Conservation (phyloP, 2,113 vertebrate species). For the Anser brachyrhynchus region DNA sequence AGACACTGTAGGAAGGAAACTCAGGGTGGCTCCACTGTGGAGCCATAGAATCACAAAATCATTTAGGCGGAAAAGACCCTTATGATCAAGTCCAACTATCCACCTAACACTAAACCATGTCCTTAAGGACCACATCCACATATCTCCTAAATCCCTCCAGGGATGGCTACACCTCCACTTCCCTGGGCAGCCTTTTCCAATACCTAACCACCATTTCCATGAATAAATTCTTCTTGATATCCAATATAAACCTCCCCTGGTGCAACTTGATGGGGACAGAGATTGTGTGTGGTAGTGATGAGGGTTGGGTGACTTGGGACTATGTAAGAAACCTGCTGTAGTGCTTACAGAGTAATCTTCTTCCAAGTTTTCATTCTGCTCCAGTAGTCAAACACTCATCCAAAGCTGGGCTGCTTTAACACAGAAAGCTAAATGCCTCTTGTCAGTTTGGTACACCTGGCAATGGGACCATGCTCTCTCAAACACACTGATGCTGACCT, state of each 20-base stretch:
- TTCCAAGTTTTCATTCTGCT: slow-evolving; percentile 7
- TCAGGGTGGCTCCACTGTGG: background rate
- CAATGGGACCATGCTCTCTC: background rate
- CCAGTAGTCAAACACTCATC: background rate
- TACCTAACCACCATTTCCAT: background rate
- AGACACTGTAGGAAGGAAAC: background rate
- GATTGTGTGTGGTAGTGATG: background rate
- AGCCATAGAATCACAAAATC: background rate
- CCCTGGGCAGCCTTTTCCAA: background rate
- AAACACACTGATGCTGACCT: background rate
- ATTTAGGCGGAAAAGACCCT: background rate
- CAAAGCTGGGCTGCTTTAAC: background rate
- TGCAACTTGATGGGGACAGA: background rate
- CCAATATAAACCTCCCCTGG: background rate
- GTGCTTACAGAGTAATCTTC: background rate
- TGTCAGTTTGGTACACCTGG: background rate
- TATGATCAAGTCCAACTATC: background rate
- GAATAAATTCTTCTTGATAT: background rate
- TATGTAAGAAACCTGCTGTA: background rate
- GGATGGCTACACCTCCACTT: background rate
- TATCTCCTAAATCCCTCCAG: background rate
- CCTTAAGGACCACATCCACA: background rate
- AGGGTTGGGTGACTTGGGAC: background rate
- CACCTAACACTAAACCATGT: background rate
- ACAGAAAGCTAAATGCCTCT: background rate